Evolutionary conservation across 2,888 invertebrate species (phyloP), one percentile per base, ranked within the genome.

Genomic region (Gerris lacustris): DNA sequence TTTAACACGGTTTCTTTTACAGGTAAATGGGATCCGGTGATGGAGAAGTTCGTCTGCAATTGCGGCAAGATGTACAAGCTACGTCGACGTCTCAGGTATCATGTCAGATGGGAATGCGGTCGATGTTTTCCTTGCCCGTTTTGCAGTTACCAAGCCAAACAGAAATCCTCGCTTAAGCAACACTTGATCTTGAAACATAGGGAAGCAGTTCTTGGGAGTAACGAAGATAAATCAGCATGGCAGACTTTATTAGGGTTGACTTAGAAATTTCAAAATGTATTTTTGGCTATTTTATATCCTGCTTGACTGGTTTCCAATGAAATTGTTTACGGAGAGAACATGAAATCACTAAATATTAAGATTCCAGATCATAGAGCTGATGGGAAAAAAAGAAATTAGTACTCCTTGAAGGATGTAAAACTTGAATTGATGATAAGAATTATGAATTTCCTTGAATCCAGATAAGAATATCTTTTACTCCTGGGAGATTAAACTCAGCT

Each of bases 71-170:
- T 67, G 67, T 73, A 69, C 66, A 69, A 67, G 63, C 63, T 62
- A 17, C 55, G 44, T 7, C 68, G 69, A 55, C 69, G 69, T 62
- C 66, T 70, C 44, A 69, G 67, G 15, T 73, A 73, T 67, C 73
- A 73, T 63, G 66, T 68, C 44, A 66, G 72, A 45, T 64, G 70
- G 62, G 73, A 73, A 66, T 73, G 73, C 68, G 73, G 73, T 47
- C 63, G 66, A 62, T 47, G 66, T n/a, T 67, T 73, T 17, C 68
- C 68, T 44, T 73, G 73, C 44, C 71, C 72, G 7, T n/a, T 70
- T 7, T 73, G 73, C 47, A 47, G 44, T 11, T 66, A 67, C 9
- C 64, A 63, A 31, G 62, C 69, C n/a, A 70, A 67, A 55, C 71
- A 69, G 17, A 72, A 70, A 67, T 67, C 70, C 17, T 70, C 70